A percentile compares a stretch with the other conserved stretches of the same genome.
phyloP scores from a whole-genome alignment of 2,113 vertebrate genomes.

The Pogonocichla stellata region DNA sequence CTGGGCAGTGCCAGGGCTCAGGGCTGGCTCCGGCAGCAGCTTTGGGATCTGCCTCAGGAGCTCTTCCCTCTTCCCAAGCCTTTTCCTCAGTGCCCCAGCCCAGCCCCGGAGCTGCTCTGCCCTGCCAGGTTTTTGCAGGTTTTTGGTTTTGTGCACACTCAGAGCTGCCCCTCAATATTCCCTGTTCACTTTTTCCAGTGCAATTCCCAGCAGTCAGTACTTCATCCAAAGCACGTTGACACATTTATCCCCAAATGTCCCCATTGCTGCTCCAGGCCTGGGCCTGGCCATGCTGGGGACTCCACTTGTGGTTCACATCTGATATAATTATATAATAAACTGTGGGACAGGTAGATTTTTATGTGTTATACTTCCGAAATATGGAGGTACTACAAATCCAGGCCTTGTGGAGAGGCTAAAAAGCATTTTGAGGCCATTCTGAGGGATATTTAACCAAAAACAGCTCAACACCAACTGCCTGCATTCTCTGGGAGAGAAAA shows the following conservation, averaged over 20 bases:
- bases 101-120: neutral
- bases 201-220: neutral
- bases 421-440: neutral
- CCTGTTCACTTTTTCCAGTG: neutral
- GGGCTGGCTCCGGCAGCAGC: neutral
- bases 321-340: rapidly evolving
- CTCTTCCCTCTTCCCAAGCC: neutral
- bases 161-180: rapidly evolving
- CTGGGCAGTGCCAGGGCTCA: neutral
- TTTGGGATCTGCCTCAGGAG: neutral
- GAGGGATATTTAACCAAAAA: neutral
- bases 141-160: neutral
- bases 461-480: neutral
- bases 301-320: rapidly evolving
- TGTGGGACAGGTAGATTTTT: rapidly evolving
- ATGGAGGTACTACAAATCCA: neutral
- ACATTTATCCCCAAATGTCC: neutral
- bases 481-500: neutral
- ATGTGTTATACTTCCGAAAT: rapidly evolving
- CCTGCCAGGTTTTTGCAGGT: rapidly evolving
- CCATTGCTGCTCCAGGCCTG: neutral
- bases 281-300: neutral
- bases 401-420: neutral
- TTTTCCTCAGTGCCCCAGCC: neutral
- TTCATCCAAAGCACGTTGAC: neutral